These are phyloP conservation scores for Podarcis siculus DNA, from an alignment of 2,797 vertebrate species.

Conservation along the genomic window DNA sequence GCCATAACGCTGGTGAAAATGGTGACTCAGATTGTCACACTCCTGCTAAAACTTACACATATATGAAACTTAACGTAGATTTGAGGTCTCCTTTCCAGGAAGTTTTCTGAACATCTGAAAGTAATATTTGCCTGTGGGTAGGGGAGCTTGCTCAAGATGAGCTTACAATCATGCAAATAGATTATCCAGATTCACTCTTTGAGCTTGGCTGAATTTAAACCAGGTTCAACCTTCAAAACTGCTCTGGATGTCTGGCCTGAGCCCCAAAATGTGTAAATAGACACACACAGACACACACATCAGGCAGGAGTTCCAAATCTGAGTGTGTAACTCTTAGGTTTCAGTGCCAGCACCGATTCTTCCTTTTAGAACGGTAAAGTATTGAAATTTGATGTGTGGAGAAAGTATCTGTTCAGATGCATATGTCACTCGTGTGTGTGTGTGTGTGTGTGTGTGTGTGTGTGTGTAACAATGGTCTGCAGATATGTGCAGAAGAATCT, in stretches of 20 bases:
- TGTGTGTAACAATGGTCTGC: neutral
- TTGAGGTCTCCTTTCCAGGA: neutral
- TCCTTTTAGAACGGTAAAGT: neutral
- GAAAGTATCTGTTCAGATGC: neutral
- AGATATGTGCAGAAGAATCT: constrained; percentile 2
- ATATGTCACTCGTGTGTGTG: neutral
- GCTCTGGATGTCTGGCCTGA: neutral
- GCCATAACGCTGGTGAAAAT: neutral
- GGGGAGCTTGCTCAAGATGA: neutral
- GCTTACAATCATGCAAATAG: too few species aligned
- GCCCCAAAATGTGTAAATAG: neutral
- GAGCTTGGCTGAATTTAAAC: neutral
- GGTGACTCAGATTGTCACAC: neutral
- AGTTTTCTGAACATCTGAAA: neutral
- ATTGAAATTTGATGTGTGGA: neutral
- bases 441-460: neutral
- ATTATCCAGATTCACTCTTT: neutral
- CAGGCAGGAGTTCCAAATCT: neutral
- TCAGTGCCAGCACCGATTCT: neutral
- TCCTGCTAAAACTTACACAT: neutral
- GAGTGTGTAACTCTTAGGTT: neutral
- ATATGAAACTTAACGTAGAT: neutral
- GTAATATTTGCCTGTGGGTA: neutral
- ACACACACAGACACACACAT: neutral
- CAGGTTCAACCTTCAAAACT: neutral